Evolutionary conservation across 2,797 vertebrate species (phyloP), one percentile per base, ranked within the genome.

Genomic region (Halcyon chelicuti): DNA sequence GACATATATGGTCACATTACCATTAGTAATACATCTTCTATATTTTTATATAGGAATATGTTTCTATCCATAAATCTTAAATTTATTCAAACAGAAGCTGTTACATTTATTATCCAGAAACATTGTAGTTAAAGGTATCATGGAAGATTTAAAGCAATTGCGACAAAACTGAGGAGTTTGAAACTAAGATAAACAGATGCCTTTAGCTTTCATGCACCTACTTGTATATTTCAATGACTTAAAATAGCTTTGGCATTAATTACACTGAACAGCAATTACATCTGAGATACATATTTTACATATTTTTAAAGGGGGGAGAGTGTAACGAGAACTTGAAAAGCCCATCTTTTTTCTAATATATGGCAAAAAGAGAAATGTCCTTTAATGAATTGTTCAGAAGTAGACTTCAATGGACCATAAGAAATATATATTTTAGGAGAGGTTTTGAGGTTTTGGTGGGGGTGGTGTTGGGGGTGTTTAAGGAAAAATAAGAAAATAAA

Each of bases 11-110:
- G 44, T 73, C 55, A 72, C 76, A 88, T 81, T 95, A 87, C 71
- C 66, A 58, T 51, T 88, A 89, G 91, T 61, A 94, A 96, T 93
- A 81, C 19, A 65, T 87, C 77, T 74, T 82, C 55, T 77, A 3
- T 77, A 85, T 95, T 94, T 95, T 96, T 91, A 89, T 66, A 68
- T 40, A 74, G 47, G 40, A 90, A 72, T 77, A 39, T 52, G 26
- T 37, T 84, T 88, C 57, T 88, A 79, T 60, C 52, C n/a, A 88
- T 96, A 93, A 94, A 86, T 86, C 63, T 83, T 76, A 63, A 37
- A 90, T 94, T 88, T 96, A 85, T 95, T 89, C 86, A 70, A 95
- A 61, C 33, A 94, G 61, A 94, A 84, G 54, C 75, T 75, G 31
- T 63, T 84, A 77, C 25, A 86, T 94, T 94, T 94, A 91, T 96